Evolutionary conservation across 2,888 invertebrate genomes (phyloP), one percentile per base, ranked within the genome.

Genomic region (Caenorhabditis imperialis): DNA sequence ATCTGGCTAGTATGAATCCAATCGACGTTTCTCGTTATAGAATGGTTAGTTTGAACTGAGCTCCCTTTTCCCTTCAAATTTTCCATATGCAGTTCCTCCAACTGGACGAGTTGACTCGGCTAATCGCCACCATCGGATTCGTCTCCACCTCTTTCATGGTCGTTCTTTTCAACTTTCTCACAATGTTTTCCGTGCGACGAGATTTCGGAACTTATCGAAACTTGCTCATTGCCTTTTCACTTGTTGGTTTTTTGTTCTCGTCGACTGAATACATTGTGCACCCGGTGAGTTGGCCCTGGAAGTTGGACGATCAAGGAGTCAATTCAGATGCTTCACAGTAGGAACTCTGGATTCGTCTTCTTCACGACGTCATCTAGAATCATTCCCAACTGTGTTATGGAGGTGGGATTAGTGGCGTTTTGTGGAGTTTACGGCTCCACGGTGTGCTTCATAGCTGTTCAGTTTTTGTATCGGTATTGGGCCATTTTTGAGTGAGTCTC

Each of bases 391-490:
- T 53, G 47, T 4, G 27, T 22, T 22, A 62, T 62, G 53, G 47
- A 54, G 47, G 22, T 62, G 3, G 53, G 62, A 1, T 18, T 62
- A 5, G 53, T 54, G 16, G 27, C 45, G 3, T 62, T 62, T 14
- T 62, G 62, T 22, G 54, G 54, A 0, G 37, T 63, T 1, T 63
- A 54, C 27, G 54, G 54, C 27, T 37, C 63, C 8, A 63, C 63
- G 16, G 33, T 63, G 1, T 63, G 63, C 18, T 54, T 63, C 27
- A 54, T 63, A 5, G 54, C 63, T 2, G 37, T 63, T 3, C 63
- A 63, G 27, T 63, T 63, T 23, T 22, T 63, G 30, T 63, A 63
- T 18, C 18, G 63, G 5, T 63, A 63, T 30, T 63, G 54, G 63
- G 63, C 63, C 4, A 25, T 63, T 14, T 63, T 63, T 38, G 63